These are phyloP conservation scores for Rhincodon typus DNA, from an alignment of 2,797 vertebrate species.

Conservation along the genomic window DNA sequence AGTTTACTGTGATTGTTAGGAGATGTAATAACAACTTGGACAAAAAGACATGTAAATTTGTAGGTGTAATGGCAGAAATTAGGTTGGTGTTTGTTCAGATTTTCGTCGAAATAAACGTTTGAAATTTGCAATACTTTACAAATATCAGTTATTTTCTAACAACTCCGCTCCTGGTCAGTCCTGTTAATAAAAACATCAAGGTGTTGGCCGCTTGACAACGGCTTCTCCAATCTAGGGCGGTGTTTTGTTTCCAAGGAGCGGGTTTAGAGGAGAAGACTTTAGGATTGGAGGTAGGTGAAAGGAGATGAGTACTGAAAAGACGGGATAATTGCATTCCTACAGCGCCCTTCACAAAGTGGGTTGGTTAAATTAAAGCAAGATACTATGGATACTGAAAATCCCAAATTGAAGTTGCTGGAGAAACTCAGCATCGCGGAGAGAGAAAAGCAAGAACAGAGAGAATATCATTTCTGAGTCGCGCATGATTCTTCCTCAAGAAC, in stretches of 20 bases:
- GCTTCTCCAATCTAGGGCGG: background rate
- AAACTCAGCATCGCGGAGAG: too few species aligned
- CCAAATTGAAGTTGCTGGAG: too few species aligned
- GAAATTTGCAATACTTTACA: background rate
- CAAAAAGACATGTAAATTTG: background rate
- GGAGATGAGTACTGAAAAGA: background rate
- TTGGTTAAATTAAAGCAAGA: background rate
- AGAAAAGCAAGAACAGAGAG: too few species aligned
- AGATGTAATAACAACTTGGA: background rate
- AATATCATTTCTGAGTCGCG: too few species aligned
- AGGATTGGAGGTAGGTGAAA: background rate
- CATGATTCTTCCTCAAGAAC: too few species aligned
- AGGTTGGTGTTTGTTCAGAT: background rate
- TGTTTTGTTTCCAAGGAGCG: background rate
- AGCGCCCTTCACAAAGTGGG: background rate
- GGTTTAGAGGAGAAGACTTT: background rate
- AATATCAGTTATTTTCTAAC: background rate
- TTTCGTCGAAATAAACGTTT: background rate
- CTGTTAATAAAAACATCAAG: background rate
- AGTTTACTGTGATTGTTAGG: background rate
- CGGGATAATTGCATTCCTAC: background rate
- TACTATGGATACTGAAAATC: too few species aligned
- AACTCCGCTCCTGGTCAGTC: background rate
- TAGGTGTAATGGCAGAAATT: background rate
- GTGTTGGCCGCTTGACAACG: background rate